These are phyloP conservation scores for Saimiri boliviensis DNA, from an alignment of 2,113 vertebrate species.

Conservation along the genomic window DNA sequence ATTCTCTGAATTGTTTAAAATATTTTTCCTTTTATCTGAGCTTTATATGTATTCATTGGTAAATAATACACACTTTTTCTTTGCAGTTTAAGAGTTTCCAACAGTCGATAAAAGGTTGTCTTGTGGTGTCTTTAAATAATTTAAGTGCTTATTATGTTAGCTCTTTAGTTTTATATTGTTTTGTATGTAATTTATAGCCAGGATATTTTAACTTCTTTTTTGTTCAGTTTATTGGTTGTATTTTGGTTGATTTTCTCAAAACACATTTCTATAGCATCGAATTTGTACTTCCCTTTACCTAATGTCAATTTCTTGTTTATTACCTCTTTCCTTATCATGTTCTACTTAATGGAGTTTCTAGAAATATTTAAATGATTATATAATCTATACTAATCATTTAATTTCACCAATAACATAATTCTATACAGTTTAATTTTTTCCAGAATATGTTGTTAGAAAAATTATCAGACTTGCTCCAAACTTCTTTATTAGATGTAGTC, in stretches of 20 bases:
- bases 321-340: fast-evolving
- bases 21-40: neutral
- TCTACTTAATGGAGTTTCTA: neutral
- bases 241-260: neutral
- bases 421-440: neutral
- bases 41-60: neutral
- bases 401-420: neutral
- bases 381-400: neutral
- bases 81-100: neutral
- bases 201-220: neutral
- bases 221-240: neutral
- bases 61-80: neutral
- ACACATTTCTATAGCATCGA: neutral
- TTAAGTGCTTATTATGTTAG: neutral
- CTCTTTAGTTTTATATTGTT: neutral
- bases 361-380: neutral
- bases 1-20: neutral
- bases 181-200: neutral
- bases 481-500: neutral
- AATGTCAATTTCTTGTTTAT: neutral
- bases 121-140: neutral
- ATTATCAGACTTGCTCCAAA: too few species aligned
- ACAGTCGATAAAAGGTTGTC: neutral
- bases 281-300: neutral
- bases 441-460: too few species aligned